phyloP scores from a whole-genome alignment of 2,797 vertebrate species.

The Triplophysa bombifrons region DNA sequence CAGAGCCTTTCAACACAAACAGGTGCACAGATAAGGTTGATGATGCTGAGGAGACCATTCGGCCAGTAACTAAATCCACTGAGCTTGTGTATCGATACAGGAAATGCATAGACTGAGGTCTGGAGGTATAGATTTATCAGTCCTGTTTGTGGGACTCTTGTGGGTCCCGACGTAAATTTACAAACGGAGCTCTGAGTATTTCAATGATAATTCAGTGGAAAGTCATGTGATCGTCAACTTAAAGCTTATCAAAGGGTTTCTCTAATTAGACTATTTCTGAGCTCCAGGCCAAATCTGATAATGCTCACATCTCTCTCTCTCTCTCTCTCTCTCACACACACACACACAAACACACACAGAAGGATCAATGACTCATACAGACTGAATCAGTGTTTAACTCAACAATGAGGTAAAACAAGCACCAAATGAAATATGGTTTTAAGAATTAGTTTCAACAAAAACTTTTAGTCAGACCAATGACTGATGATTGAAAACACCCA shows the following conservation, averaged over 20 bases:
- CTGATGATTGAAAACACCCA: too few relatives aligned
- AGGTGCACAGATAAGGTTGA: not conserved
- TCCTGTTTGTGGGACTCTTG: not conserved
- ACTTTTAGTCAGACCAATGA: too few relatives aligned
- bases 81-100: not conserved
- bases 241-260: conserved; percentile 37
- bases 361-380: not conserved
- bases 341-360: not conserved
- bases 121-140: conserved; percentile 18
- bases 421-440: not conserved
- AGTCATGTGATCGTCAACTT: conserved; percentile 34
- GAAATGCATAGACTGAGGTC: conserved; percentile 1
- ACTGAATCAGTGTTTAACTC: not conserved
- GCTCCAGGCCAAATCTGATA: conserved; percentile 32
- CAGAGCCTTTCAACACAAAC: conserved; percentile 6
- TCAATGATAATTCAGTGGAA: conserved; percentile 11
- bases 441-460: too few relatives aligned
- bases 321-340: not conserved
- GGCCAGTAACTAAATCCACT: not conserved
- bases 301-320: conserved; percentile 18
- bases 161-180: not conserved
- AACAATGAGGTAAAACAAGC: not conserved
- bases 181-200: conserved; percentile 3
- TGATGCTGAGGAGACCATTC: not conserved
- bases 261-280: conserved; percentile 16